Percentiles rank a stretch among this genome's conserved stretches.
These are phyloP conservation scores for Psettodes erumei DNA, from an alignment of 2,113 vertebrate species.

Conservation along the genomic window DNA sequence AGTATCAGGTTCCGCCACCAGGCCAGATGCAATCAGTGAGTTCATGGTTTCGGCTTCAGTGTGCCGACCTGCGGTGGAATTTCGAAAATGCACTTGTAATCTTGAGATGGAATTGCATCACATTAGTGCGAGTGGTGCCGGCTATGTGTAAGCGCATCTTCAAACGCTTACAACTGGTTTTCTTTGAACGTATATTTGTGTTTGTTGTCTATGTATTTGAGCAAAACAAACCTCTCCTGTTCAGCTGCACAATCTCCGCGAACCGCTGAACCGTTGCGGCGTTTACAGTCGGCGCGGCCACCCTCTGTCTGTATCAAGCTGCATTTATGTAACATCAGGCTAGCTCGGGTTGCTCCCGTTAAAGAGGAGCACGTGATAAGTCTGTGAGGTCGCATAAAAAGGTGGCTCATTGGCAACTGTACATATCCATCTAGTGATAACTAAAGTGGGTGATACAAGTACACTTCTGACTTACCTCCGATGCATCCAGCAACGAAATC, in stretches of 20 bases:
- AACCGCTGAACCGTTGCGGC: no score
- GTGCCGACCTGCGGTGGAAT: conserved; percentile 22
- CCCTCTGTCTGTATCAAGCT: no score
- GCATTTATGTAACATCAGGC: no score
- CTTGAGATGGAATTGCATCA: conserved; percentile 43
- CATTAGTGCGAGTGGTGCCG: not conserved
- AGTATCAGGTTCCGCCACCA: not conserved
- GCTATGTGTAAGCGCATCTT: no score
- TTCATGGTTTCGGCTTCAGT: not conserved
- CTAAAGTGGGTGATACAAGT: not conserved
- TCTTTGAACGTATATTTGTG: no score
- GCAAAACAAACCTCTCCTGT: no score
- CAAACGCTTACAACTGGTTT: no score
- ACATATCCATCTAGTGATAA: no score
- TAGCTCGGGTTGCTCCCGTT: not conserved
- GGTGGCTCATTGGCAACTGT: not conserved
- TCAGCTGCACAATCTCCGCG: no score
- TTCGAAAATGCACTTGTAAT: conserved; percentile 37
- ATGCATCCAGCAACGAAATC: conserved; percentile 95
- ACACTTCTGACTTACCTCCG: conserved; percentile 83
- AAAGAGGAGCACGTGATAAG: no score
- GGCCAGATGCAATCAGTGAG: not conserved
- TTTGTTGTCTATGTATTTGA: not conserved
- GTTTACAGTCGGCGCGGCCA: no score
- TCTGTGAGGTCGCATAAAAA: not conserved